A percentile compares a stretch with the other conserved stretches of the same genome.
phyloP scores from a whole-genome alignment of 23 tunicate species.

The Diplosoma virens region DNA sequence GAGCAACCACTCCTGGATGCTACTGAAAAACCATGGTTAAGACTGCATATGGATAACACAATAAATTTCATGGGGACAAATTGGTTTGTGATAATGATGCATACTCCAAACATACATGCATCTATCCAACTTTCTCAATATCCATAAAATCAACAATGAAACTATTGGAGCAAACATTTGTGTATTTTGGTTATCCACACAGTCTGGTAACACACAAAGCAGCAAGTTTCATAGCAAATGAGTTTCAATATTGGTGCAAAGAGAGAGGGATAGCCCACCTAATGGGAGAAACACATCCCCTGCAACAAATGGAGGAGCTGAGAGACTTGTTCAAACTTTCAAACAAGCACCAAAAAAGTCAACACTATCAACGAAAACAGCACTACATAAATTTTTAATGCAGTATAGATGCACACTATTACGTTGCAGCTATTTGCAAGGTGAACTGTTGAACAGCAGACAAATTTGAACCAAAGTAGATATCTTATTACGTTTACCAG shows the following conservation, averaged over 20 bases:
- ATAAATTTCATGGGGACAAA: neutral
- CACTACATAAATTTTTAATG: conserved; percentile 13
- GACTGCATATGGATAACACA: conserved; percentile 19
- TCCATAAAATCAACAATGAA: neutral
- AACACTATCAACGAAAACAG: neutral
- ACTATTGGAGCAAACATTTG: neutral
- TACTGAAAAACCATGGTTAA: conserved; percentile 14
- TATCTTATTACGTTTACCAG: neutral
- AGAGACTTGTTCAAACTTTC: conserved; percentile 10
- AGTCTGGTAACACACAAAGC: neutral
- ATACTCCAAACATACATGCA: conserved; percentile 18
- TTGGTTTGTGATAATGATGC: conserved; percentile 30
- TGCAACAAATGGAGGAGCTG: conserved; percentile 21
- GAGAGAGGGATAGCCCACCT: conserved; percentile 27
- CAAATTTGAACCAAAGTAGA: neutral
- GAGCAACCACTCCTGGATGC: conserved; percentile 17
- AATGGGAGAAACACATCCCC: conserved; percentile 14
- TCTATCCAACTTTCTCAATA: neutral
- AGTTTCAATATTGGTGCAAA: neutral
- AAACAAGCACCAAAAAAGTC: conserved; percentile 16
- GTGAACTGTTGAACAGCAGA: neutral
- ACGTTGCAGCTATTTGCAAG: neutral
- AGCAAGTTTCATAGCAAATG: neutral
- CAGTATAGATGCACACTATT: conserved; percentile 9
- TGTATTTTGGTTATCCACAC: neutral